phyloP scores from a whole-genome alignment of 2,113 vertebrate genomes.

The Lasiurus cinereus region DNA sequence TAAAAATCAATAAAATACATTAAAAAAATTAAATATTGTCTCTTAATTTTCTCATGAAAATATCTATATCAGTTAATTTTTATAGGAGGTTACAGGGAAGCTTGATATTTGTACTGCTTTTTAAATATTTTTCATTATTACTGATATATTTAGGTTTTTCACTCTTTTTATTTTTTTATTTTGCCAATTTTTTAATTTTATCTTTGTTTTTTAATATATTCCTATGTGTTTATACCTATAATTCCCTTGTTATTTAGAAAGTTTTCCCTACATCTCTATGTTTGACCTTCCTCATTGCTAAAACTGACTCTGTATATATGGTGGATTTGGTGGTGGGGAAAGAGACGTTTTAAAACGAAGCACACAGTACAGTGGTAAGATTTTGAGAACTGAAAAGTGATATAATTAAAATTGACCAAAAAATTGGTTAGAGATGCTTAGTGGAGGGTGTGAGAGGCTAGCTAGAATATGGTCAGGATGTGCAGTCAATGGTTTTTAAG shows the following conservation, averaged over 20 bases:
- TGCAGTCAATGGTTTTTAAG: not conserved
- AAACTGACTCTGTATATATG: not conserved
- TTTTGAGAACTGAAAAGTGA: not conserved
- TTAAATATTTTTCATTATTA: not conserved
- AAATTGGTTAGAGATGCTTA: not conserved
- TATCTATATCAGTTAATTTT: not conserved
- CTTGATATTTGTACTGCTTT: not conserved
- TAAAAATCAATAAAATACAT: no score
- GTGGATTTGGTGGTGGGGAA: not conserved
- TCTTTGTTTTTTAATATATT: conserved; percentile 7
- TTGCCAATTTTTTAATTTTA: not conserved
- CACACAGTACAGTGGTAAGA: not conserved
- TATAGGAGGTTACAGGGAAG: not conserved
- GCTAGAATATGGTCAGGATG: not conserved
- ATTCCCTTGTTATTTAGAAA: not conserved
- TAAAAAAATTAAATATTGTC: not conserved
- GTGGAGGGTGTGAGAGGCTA: not conserved
- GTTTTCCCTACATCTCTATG: not conserved
- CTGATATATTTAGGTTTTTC: not conserved
- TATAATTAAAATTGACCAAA: not conserved
- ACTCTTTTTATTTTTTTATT: not conserved
- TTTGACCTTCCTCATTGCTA: not conserved
- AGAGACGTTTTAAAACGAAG: not conserved
- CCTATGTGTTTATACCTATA: not conserved
- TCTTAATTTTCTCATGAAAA: not conserved